phyloP scores from a whole-genome alignment of 2,113 vertebrate genomes.

The Copsychus sechellarum region DNA sequence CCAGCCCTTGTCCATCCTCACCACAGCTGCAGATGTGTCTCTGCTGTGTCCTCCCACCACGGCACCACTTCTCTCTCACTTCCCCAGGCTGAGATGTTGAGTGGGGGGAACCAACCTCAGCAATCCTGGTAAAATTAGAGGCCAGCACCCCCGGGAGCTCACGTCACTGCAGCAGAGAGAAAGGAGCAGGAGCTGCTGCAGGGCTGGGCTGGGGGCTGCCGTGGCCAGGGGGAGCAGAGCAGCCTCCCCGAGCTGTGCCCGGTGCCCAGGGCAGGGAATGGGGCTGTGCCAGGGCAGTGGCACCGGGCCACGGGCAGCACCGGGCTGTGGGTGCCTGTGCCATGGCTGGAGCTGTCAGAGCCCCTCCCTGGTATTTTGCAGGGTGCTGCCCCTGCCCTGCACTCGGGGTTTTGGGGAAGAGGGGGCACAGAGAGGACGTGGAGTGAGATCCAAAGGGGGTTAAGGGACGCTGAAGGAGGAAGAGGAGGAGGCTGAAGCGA shows the following conservation, averaged over 20 bases:
- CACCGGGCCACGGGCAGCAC: background rate
- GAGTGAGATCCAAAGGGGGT: background rate
- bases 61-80: background rate
- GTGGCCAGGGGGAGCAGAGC: background rate
- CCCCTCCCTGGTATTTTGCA: fast-evolving
- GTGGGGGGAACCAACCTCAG: background rate
- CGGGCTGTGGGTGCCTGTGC: fast-evolving
- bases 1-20: background rate
- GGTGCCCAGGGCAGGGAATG: background rate
- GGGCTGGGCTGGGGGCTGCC: background rate
- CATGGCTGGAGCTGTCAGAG: background rate
- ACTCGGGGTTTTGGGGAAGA: background rate
- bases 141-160: background rate
- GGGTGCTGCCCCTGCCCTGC: background rate
- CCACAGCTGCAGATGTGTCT: background rate
- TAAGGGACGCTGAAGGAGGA: background rate
- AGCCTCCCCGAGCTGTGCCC: background rate
- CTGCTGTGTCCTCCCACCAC: fast-evolving
- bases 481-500: background rate
- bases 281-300: background rate
- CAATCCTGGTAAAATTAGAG: background rate
- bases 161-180: background rate
- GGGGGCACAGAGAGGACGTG: fast-evolving
- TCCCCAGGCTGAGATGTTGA: background rate
- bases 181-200: background rate